A percentile compares a stretch with the other conserved stretches of the same genome.
Conservation (phyloP, 1,140 invertebrate species). For the Dendroctonus ponderosae region DNA sequence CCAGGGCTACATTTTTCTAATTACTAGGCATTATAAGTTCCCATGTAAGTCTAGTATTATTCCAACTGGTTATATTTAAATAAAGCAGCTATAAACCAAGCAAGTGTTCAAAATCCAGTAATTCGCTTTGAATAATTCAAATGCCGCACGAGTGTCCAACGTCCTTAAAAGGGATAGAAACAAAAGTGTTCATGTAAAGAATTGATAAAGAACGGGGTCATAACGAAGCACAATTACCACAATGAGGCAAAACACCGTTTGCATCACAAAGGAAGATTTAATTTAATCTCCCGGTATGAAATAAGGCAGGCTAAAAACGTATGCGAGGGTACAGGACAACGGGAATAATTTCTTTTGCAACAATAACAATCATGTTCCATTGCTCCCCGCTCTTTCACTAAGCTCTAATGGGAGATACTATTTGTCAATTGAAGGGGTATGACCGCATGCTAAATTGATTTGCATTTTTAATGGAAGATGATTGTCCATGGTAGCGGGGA, state of each 20-base stretch:
- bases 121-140: conserved; percentile 28
- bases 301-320: conserved; percentile 37
- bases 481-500: conserved; percentile 2
- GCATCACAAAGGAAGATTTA: conserved; percentile 44
- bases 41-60: neutral
- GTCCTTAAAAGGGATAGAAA: conserved; percentile 14
- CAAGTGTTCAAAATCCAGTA: neutral
- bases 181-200: conserved; percentile 12
- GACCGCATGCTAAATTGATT: conserved; percentile 29
- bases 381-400: conserved; percentile 13
- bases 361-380: conserved; percentile 30
- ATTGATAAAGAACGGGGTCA: conserved; percentile 37
- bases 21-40: no score
- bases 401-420: conserved; percentile 22
- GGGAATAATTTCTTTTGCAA: conserved; percentile 27
- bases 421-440: conserved; percentile 29
- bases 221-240: conserved; percentile 43
- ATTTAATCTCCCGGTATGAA: conserved; percentile 44
- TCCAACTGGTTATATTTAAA: conserved; percentile 1
- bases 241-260: conserved; percentile 45
- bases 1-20: no score
- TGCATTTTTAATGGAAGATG: conserved; percentile 16
- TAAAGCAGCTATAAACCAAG: conserved; percentile 7
- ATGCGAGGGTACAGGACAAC: conserved; percentile 23
- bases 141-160: conserved; percentile 9